Base-by-base conservation (phyloP, 2,113 vertebrate species). In the Corythoichthys intestinalis region DNA sequence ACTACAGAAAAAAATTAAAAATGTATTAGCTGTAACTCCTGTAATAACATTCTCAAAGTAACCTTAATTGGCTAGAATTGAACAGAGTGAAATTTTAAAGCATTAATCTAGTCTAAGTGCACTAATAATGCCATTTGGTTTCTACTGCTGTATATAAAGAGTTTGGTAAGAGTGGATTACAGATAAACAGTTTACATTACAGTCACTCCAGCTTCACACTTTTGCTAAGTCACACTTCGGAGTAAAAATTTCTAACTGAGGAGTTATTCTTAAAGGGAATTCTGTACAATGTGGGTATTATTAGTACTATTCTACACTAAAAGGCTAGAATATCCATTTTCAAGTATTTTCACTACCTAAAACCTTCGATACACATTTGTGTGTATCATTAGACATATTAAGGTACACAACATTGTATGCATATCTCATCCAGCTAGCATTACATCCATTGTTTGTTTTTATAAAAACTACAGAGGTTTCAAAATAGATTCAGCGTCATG, bases 391-490 rank as follows among this genome's bases (percentile, higher is more conserved):
- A 86, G 83, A 76, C 70, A 75, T 72, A 73, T 80, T 83, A 69
- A 77, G 85, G 83, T 85, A 83, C 79, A 87, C 80, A 4, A 15
- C n/a, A 20, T 68, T 64, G 82, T 86, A 82, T 84, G 87, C 79
- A 76, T 78, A 61, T 76, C 68, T 79, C 69, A 72, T 81, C 74
- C 67, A 64, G 61, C 72, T 70, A 72, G 70, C 87, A 89, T 67
- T 90, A 91, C 92, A 93, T 94, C 90, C 82, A 90, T 93, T 92
- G 85, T 86, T 89, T 92, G 75, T 85, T 92, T 90, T 89, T 90
- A 91, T 92, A 93, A 94, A 94, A 95, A 78, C 69, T 44, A 71
- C 68, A 65, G 79, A 75, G 76, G 71, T 84, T 67, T 80, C 44
- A 60, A 70, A 82, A 82, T 72, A 74, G 60, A 69, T 14, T 47